Percentiles rank a stretch among this genome's conserved stretches.
Evolutionary conservation across 2,888 invertebrate species (phyloP).

Genomic region (Acanthosepion pharaonis): DNA sequence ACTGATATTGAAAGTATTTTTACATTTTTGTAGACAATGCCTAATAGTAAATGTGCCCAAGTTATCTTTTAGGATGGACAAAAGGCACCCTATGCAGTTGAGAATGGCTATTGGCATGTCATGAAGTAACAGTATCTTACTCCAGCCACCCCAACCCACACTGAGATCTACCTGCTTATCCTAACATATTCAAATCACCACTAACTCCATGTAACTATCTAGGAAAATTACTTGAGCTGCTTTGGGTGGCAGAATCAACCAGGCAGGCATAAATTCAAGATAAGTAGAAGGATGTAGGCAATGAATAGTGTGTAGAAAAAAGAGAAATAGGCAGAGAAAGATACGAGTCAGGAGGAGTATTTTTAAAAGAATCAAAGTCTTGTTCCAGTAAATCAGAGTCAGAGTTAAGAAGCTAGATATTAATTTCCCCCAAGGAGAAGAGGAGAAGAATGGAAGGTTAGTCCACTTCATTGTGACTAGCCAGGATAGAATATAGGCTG

Average conservation of each 20-base stretch:
- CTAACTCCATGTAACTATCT: not conserved
- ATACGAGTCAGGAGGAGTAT: not conserved
- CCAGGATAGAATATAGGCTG: not conserved
- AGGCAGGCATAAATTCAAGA: not conserved
- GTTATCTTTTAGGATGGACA: constrained; percentile 41
- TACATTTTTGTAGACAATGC: constrained; percentile 6
- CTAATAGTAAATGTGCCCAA: not conserved
- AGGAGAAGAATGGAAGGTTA: not conserved
- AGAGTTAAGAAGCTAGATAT: not conserved
- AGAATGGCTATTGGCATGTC: not conserved
- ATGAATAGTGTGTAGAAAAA: not conserved
- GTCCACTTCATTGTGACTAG: not conserved
- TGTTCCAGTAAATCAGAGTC: not conserved
- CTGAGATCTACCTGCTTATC: not conserved
- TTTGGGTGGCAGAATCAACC: not conserved
- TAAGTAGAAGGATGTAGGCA: not conserved
- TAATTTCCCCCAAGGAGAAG: not conserved
- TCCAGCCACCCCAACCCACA: not conserved
- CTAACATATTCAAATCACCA: not conserved
- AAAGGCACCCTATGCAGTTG: constrained; percentile 38
- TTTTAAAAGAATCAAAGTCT: not conserved
- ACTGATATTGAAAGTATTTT: constrained; percentile 33
- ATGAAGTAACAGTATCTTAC: not conserved
- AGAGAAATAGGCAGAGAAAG: not conserved
- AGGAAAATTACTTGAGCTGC: constrained; percentile 14